phyloP scores from a whole-genome alignment of 2,113 vertebrate species.

The Sclerurus mexicanus region DNA sequence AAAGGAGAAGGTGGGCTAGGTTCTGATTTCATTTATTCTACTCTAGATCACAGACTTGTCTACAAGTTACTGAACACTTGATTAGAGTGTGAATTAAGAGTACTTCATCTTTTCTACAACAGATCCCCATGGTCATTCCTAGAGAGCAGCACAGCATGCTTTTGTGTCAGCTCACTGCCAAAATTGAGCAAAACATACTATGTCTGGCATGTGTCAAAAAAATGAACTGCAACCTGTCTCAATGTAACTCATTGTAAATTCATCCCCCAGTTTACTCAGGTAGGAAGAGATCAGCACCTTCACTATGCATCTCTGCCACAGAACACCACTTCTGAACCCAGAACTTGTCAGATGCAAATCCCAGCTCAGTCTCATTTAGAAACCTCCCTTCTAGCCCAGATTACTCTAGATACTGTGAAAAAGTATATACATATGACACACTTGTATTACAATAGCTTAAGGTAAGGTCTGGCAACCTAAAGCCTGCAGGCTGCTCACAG shows the following conservation, averaged over 20 bases:
- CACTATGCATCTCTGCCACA: neutral
- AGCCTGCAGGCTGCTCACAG: neutral
- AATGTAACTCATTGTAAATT: accelerated
- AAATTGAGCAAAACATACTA: neutral
- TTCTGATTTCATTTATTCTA: neutral
- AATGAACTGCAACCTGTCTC: neutral
- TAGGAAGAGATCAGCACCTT: neutral
- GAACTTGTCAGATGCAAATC: neutral
- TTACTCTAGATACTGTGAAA: neutral
- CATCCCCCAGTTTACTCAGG: neutral
- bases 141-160: neutral
- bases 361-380: neutral
- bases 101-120: neutral
- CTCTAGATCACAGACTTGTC: neutral
- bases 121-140: neutral
- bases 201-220: neutral
- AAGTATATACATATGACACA: accelerated
- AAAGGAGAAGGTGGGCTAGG: neutral
- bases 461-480: neutral
- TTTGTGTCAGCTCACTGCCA: neutral
- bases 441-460: neutral
- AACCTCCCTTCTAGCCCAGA: neutral
- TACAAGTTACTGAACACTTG: neutral
- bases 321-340: neutral
- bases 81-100: neutral